A percentile compares a stretch with the other conserved stretches of the same genome.
These are phyloP conservation scores for Cotesia typhae DNA, from an alignment of 1,140 invertebrate genomes.

Conservation along the genomic window DNA sequence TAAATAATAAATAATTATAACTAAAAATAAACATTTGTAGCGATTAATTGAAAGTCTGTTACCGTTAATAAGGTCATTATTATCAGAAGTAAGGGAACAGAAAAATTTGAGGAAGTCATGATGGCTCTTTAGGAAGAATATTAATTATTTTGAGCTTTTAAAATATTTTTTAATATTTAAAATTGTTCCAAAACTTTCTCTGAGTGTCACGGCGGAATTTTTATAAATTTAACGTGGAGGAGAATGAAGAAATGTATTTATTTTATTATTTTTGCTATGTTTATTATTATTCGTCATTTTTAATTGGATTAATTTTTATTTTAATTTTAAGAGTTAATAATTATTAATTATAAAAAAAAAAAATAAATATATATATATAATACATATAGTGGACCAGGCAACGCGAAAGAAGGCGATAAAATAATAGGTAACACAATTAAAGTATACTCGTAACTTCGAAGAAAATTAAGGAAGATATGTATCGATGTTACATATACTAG, in stretches of 20 bases:
- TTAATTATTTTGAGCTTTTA: not conserved
- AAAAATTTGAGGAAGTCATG: not conserved
- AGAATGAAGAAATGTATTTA: not conserved
- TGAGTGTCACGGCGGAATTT: no score
- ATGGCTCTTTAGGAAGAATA: no score
- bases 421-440: not conserved
- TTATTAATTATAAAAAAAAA: no score
- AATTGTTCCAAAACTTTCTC: not conserved
- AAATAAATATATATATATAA: not conserved
- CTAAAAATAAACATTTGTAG: constrained; percentile 2
- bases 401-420: constrained; percentile 16
- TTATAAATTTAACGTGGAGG: not conserved
- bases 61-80: constrained; percentile 13
- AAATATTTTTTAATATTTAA: not conserved
- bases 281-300: no score
- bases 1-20: no score
- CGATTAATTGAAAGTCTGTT: constrained; percentile 17
- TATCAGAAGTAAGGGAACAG: not conserved
- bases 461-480: constrained; percentile 2
- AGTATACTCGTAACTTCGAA: constrained; percentile 17
- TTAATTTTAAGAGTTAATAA: no score
- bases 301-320: no score
- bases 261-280: not conserved
- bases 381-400: constrained; percentile 27
- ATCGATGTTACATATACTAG: constrained; percentile 24